These are phyloP conservation scores for Leistus spinibarbis DNA, from an alignment of 2,888 invertebrate species.

Conservation along the genomic window DNA sequence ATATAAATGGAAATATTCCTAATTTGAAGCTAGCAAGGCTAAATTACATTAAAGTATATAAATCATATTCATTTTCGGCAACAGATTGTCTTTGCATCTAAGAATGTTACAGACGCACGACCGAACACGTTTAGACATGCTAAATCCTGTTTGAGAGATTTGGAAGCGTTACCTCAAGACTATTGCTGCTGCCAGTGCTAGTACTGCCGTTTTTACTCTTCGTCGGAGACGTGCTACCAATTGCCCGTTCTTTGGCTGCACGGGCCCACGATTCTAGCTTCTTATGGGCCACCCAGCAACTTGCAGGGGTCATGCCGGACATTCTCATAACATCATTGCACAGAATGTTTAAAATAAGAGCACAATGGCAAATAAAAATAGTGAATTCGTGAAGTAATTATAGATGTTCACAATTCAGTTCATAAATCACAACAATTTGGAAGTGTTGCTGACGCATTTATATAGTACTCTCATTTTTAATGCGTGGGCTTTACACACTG, in stretches of 20 bases:
- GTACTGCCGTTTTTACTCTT: conserved; percentile 61
- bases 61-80: no score
- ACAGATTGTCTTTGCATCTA: no score
- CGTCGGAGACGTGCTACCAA: conserved; percentile 49
- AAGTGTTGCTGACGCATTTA: not conserved
- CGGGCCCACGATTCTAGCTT: conserved; percentile 78
- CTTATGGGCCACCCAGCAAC: conserved; percentile 79
- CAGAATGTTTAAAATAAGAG: not conserved
- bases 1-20: no score
- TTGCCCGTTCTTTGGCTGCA: conserved; percentile 72
- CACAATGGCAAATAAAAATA: not conserved
- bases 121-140: no score
- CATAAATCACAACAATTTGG: not conserved
- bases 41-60: no score
- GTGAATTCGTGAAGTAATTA: not conserved
- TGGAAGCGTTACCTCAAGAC: conserved; percentile 53
- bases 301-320: conserved; percentile 71
- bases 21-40: no score
- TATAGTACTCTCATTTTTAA: not conserved
- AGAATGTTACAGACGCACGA: no score
- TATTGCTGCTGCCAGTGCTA: conserved; percentile 46
- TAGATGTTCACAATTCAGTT: not conserved
- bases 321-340: conserved; percentile 43
- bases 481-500: not conserved
- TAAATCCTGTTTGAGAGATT: not conserved